These are phyloP conservation scores for Penelope pileata DNA, from an alignment of 2,113 vertebrate species.

Conservation along the genomic window DNA sequence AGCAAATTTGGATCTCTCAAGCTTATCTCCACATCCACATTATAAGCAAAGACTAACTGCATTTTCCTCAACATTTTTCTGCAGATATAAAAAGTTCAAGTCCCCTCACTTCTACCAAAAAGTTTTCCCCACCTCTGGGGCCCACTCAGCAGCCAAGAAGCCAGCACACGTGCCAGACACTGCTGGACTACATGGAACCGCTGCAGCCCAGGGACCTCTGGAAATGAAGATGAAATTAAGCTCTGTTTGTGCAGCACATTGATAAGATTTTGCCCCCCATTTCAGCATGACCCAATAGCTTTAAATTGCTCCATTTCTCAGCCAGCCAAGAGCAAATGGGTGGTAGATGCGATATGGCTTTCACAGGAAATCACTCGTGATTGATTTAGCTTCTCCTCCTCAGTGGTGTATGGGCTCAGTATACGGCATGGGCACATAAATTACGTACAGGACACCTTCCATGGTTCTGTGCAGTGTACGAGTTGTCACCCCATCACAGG, in stretches of 20 bases:
- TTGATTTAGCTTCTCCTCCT: slow-evolving; percentile 50
- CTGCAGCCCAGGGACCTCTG: neutral
- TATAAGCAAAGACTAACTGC: neutral
- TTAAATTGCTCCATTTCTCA: slow-evolving; percentile 68
- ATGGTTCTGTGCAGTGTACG: neutral
- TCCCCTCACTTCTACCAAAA: neutral
- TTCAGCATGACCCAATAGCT: slow-evolving; percentile 49
- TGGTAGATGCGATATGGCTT: slow-evolving; percentile 49
- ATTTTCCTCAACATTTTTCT: neutral
- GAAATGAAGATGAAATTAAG: slow-evolving; percentile 44
- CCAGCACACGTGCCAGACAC: neutral
- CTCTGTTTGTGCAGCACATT: neutral
- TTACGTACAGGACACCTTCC: slow-evolving; percentile 18
- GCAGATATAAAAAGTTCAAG: neutral
- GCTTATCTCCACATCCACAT: slow-evolving; percentile 39
- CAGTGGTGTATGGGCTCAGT: neutral
- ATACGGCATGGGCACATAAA: slow-evolving; percentile 56
- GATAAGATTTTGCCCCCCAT: slow-evolving; percentile 39
- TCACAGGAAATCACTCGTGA: slow-evolving; percentile 64
- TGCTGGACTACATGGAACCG: fast-evolving
- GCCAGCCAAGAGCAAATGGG: slow-evolving; percentile 57
- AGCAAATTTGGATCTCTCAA: slow-evolving; percentile 33
- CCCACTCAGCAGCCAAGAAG: neutral
- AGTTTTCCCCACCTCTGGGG: neutral
- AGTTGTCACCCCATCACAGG: slow-evolving; percentile 53